Evolutionary conservation across 2,888 invertebrate species (phyloP), one percentile per base, ranked within the genome.

Genomic region (Physocephala rufipes): DNA sequence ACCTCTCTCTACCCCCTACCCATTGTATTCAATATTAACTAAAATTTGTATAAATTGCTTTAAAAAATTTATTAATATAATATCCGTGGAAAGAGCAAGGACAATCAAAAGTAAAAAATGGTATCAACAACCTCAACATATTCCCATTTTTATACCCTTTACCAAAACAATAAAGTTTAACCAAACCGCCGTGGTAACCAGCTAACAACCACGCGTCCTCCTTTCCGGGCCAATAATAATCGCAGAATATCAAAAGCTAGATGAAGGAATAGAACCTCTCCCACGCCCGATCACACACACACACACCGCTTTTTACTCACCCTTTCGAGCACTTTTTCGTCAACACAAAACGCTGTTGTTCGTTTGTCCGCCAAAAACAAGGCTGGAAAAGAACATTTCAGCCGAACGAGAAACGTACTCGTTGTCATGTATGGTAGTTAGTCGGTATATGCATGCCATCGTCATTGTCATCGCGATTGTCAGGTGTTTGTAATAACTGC

Each of bases 131-230:
- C 53, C 53, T 30, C 28, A 21, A 21, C 28, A 53, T 66, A 16
- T 53, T n/a, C n/a, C n/a, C n/a, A n/a, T n/a, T 53, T 66, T 36
- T 28, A 36, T 28, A 70, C 24, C 58, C 58, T 21, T 58, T 43
- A 59, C 58, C 21, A 16, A 61, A 47, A 28, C 43, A 30, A 59
- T 7, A 43, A 47, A 13, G 12, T 24, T 5, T 45, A 43, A 26
- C 36, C 62, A 28, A 45, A 67, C 67, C 64, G 28, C 45, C 49
- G 70, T 63, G 72, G 70, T 51, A 73, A 67, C 69, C 72, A 64
- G 71, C 72, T 79, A 79, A 81, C 80, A 79, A 79, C 81, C 80
- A n/a, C n/a, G n/a, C n/a, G n/a, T n/a, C n/a, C n/a, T n/a, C n/a
- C 81, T 81, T 81, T 81, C 62, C 79, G 78, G 81, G 79, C 78